Base-by-base conservation (phyloP, 2,888 invertebrate species). In the Eupithecia subumbrata region DNA sequence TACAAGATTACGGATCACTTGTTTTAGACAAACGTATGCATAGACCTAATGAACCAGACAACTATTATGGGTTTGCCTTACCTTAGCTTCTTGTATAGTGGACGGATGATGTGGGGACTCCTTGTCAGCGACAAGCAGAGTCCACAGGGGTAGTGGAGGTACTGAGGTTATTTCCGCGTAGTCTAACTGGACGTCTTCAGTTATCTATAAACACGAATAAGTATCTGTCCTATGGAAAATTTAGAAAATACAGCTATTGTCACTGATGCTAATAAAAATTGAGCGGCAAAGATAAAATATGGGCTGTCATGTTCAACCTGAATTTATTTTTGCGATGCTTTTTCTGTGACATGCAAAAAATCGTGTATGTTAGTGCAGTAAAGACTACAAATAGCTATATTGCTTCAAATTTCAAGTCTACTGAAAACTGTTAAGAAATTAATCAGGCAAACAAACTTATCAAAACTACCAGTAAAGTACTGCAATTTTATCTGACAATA, bases 141-240 rank as follows among this genome's bases (percentile, higher is more conserved):
- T 99, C 98, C 99, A 99, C 30, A 99, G 93, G 0, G 99, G 99
- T 72, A 99, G 93, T 0, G 99, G 99, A 0, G 99, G 99, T 82
- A 99, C 99, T n/a, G 99, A 98, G 2, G 98, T 98, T 77, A 99
- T 97, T 91, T 99, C 99, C 0, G 99, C 98, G 88, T 99, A 99
- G 92, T 98, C 98, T 73, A 98, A 91, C 80, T 97, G 98, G 60
- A 98, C 95, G 86, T 98, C 98, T 88, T 98, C 98, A 0, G 97
- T 97, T 83, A 97, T 97, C 95, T 95, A 82, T 87, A 82, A 56
- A 56, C 11, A 78, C 48, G 69, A 48, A 75, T 14, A 68, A 30
- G 34, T 3, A 30, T 63, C 30, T 30, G 60, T 63, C 4, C 0
- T 30, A 48, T 25, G 52, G n/a, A 22, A n/a, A 56, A 22, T 56